phyloP scores from a whole-genome alignment of 2,797 vertebrate genomes.

The Xerus rutilus region DNA sequence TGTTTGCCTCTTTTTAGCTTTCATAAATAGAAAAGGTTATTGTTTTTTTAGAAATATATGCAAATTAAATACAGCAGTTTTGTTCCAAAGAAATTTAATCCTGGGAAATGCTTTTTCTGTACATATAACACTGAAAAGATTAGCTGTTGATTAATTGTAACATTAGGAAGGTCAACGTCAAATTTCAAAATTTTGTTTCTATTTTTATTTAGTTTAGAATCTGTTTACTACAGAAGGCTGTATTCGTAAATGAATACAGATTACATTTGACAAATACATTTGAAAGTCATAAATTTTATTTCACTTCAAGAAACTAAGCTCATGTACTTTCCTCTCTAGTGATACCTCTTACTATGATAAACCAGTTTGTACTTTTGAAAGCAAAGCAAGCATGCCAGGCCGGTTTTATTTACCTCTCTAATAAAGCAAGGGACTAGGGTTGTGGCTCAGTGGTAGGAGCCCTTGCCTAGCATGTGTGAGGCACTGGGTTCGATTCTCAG shows the following conservation, averaged over 20 bases:
- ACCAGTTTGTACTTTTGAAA: neutral
- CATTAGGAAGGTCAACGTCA: neutral
- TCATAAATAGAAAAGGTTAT: neutral
- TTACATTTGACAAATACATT: slow-evolving; percentile 38
- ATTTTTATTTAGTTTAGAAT: slow-evolving; percentile 22
- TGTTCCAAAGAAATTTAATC: slow-evolving; percentile 37
- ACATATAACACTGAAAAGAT: neutral
- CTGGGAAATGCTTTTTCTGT: neutral
- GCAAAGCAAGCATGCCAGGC: neutral
- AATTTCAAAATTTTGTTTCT: slow-evolving; percentile 48
- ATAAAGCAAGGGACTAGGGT: too few relatives aligned
- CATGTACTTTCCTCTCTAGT: neutral
- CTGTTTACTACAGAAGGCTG: neutral
- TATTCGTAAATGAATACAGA: neutral
- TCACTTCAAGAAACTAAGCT: slow-evolving; percentile 39
- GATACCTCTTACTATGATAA: neutral
- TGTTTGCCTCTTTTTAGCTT: neutral
- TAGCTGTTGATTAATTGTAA: slow-evolving; percentile 9
- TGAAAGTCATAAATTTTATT: slow-evolving; percentile 33
- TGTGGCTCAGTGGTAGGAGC: too few relatives aligned
- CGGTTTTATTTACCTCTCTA: neutral
- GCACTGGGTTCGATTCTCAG: too few relatives aligned
- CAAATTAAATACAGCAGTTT: neutral
- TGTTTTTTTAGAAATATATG: slow-evolving; percentile 13
- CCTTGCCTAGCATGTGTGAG: too few relatives aligned